Evolutionary conservation across 2,797 vertebrate genomes (phyloP).

Genomic region (Stomatorhinus walkeri): DNA sequence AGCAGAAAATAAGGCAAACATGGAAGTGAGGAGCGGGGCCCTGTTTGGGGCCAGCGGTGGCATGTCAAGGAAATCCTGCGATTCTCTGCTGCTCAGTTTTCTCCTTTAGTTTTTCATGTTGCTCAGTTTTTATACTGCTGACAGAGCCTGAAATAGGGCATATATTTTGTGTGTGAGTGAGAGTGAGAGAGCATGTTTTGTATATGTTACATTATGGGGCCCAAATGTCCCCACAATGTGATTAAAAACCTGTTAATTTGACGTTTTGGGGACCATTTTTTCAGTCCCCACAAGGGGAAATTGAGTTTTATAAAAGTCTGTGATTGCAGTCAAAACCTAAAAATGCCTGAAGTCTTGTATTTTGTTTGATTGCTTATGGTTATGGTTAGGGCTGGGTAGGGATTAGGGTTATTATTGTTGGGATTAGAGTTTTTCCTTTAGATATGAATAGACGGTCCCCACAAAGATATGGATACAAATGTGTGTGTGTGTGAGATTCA

Average conservation of each 20-base stretch:
- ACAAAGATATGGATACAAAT: neutral
- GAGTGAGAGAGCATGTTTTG: neutral
- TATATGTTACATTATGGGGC: neutral
- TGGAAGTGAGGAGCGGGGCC: constrained; percentile 30
- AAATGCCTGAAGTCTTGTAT: neutral
- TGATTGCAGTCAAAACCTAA: neutral
- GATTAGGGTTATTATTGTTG: neutral
- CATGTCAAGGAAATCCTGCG: constrained; percentile 59
- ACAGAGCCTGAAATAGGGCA: neutral
- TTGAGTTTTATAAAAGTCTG: neutral
- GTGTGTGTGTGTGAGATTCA: neutral
- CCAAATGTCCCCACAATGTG: neutral
- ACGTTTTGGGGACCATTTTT: neutral
- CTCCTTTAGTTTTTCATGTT: constrained; percentile 1
- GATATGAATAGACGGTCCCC: neutral
- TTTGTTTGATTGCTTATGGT: neutral
- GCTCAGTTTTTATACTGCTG: constrained; percentile 5
- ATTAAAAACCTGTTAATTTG: neutral
- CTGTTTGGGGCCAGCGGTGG: constrained; percentile 24
- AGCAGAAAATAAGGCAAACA: constrained; percentile 34
- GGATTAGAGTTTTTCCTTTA: neutral
- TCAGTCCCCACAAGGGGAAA: neutral
- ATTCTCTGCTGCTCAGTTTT: constrained; percentile 39
- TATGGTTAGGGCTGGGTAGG: neutral
- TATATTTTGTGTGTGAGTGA: neutral